Percentiles rank a stretch among this genome's conserved stretches.
phyloP scores from a whole-genome alignment of 2,888 invertebrate species.

The Bombylius major region DNA sequence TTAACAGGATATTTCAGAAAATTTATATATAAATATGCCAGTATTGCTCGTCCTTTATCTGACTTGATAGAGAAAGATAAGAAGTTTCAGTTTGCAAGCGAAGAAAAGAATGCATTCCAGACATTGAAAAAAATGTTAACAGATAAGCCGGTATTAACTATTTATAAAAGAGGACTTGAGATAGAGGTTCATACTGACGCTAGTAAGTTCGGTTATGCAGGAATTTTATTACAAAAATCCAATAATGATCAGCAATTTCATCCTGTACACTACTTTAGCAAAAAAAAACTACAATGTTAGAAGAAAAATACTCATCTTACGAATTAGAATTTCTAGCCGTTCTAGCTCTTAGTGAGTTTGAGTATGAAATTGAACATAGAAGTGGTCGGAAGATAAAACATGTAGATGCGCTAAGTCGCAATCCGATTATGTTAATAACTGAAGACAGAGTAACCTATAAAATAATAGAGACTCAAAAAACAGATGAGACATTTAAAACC shows the following conservation, averaged over 20 bases:
- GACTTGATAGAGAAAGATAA: conserved; percentile 14
- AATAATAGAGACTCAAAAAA: neutral
- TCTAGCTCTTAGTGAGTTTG: conserved; percentile 11
- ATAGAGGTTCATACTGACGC: conserved; percentile 24
- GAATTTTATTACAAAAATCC: neutral
- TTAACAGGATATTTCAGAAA: conserved; percentile 14
- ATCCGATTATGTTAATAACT: conserved; percentile 2
- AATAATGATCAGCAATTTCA: no score
- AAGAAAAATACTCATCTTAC: neutral
- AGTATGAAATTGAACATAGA: conserved; percentile 13
- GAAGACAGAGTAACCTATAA: neutral
- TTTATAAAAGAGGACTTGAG: conserved; percentile 16
- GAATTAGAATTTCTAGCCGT: neutral
- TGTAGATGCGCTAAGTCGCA: conserved; percentile 13
- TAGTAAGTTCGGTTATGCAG: conserved; percentile 16
- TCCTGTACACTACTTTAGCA: no score
- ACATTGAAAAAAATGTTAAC: conserved; percentile 5
- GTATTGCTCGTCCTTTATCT: conserved; percentile 22
- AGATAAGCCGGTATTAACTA: conserved; percentile 16
- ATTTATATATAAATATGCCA: conserved; percentile 20
- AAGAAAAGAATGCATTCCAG: conserved; percentile 18
- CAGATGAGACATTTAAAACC: neutral
- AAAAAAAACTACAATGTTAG: neutral
- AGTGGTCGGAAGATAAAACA: conserved; percentile 10
- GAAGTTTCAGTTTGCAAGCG: conserved; percentile 11